Evolutionary conservation across 2,113 vertebrate genomes (phyloP), one percentile per base, ranked within the genome.

Genomic region (Thryonomys swinderianus): DNA sequence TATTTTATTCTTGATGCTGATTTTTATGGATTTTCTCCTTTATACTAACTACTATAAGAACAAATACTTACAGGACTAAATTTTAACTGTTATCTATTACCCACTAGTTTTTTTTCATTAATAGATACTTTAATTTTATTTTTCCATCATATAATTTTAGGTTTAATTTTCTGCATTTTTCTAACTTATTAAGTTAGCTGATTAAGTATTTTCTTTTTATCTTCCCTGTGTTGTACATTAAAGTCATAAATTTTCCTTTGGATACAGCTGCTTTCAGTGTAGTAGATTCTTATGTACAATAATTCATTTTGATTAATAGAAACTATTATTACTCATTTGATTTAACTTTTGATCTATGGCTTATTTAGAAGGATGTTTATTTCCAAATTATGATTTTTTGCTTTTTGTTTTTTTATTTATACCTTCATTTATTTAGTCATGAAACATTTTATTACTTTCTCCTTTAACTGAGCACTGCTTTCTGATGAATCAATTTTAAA

Each of bases 261-360:
- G 55, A 48, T 73, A 79, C 0, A 83, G 7, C 5, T 85, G 51
- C 71, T 88, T 55, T 84, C 4, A 83, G 17, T 64, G 53, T 89
- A 8, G 53, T 85, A 88, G 67, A 21, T 79, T 80, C n/a, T 88
- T 1, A 85, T 55, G 20, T 57, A 13, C 25, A 80, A 4, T 94
- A 51, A 86, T 66, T 93, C n/a, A 91, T 88, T 82, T 82, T 97
- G 73, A 96, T 94, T 94, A 83, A 96, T 86, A 7, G 48, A 81
- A 53, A 79, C 17, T 73, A 79, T 96, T 90, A 76, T 20, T 85
- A 61, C 94, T 88, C 32, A 8, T 53, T 97, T 82, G 0, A 78
- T 91, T 96, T 88, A 17, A 79, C 55, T 96, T 51, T 94, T 94
- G 66, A 94, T 92, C 13, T 90, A 59, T 45, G 71, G 17, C 7